Conservation (phyloP, 2,888 invertebrate genomes). For the Apeira syringaria region DNA sequence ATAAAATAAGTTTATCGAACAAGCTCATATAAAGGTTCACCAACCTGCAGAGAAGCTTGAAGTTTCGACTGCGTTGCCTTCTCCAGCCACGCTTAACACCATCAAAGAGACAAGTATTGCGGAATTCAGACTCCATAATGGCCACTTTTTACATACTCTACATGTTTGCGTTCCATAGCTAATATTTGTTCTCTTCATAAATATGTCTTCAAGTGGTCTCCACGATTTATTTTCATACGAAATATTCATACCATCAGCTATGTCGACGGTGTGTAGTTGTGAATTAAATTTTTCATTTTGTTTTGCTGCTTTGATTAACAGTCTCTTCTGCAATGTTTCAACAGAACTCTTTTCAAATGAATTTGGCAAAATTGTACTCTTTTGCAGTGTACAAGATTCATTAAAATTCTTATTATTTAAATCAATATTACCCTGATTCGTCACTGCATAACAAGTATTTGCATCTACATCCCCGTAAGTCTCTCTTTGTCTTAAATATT, state of each 20-base stretch:
- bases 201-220: too few species aligned
- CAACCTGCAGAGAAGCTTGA: conserved; percentile 11
- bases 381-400: too few species aligned
- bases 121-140: conserved; percentile 58
- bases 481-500: neutral
- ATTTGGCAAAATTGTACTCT: neutral
- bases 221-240: neutral
- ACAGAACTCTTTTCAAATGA: neutral
- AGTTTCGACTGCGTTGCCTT: conserved; percentile 46
- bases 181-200: too few species aligned
- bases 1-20: too few species aligned
- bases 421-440: neutral
- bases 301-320: neutral
- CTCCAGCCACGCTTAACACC: conserved; percentile 59
- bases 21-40: too few species aligned
- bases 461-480: neutral
- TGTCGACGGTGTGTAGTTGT: too few species aligned
- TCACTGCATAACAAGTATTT: neutral
- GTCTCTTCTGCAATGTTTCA: neutral
- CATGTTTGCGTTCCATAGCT: conserved; percentile 5
- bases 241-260: too few species aligned
- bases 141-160: conserved; percentile 18
- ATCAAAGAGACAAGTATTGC: conserved; percentile 58
- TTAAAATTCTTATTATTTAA: neutral
- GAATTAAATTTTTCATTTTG: too few species aligned